Conservation (phyloP, 1,140 invertebrate species). For the Ostrea edulis region DNA sequence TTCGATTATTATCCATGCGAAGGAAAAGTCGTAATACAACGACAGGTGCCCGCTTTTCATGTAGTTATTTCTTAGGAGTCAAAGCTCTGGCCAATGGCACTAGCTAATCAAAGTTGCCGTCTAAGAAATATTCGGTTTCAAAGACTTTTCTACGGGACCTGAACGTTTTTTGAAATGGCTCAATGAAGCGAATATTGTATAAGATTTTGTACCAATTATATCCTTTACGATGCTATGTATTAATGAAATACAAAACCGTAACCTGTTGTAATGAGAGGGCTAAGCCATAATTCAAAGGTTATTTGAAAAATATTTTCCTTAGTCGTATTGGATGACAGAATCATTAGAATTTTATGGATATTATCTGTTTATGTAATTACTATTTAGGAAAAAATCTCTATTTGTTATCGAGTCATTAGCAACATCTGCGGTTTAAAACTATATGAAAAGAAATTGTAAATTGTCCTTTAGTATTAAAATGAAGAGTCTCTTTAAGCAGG, state of each 20-base stretch:
- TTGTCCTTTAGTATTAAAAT: neutral
- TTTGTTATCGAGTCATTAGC: slow-evolving; percentile 19
- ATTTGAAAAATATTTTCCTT: slow-evolving; percentile 33
- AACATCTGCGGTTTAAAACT: slow-evolving; percentile 37
- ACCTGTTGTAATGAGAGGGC: slow-evolving; percentile 13
- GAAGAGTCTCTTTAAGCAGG: neutral
- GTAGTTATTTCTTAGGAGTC: slow-evolving; percentile 7
- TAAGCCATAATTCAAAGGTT: slow-evolving; percentile 35
- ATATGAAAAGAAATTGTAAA: neutral
- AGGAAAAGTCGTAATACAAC: neutral
- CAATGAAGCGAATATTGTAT: slow-evolving; percentile 37
- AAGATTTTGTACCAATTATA: slow-evolving; percentile 36
- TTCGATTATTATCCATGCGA: slow-evolving; percentile 18
- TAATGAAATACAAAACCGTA: slow-evolving; percentile 17
- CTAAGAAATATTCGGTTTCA: slow-evolving; percentile 37
- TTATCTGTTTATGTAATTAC: slow-evolving; percentile 39
- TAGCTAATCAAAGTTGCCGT: slow-evolving; percentile 28
- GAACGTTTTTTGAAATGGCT: slow-evolving; percentile 18
- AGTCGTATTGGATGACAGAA: slow-evolving; percentile 1
- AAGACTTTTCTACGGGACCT: slow-evolving; percentile 3
- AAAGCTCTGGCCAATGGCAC: slow-evolving; percentile 24
- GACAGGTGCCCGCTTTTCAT: slow-evolving; percentile 23
- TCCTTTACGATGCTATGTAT: slow-evolving; percentile 28
- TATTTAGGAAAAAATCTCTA: slow-evolving; percentile 27
- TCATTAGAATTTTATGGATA: slow-evolving; percentile 39